A percentile compares a stretch with the other conserved stretches of the same genome.
Conservation (phyloP, 2,797 vertebrate genomes). For the Hippoglossus hippoglossus region DNA sequence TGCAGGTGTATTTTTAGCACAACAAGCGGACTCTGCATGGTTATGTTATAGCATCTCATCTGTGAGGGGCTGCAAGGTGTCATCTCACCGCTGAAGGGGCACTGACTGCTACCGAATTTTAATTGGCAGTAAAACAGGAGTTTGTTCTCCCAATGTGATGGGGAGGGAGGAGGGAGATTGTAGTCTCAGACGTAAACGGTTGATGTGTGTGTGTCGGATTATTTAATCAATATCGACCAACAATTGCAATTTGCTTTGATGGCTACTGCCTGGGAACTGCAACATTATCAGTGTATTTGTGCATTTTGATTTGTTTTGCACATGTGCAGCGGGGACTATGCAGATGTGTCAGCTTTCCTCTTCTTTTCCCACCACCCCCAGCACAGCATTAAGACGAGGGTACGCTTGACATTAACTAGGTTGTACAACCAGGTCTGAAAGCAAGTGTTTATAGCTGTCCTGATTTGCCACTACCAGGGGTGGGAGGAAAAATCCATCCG, state of each 20-base stretch:
- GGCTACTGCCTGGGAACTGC: conserved; percentile 19
- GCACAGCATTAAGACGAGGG: background rate
- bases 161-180: background rate
- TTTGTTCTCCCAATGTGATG: conserved; percentile 41
- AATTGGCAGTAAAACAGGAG: conserved; percentile 65
- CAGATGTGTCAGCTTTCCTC: conserved; percentile 19
- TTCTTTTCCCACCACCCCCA: conserved; percentile 18
- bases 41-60: conserved; percentile 39
- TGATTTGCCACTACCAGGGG: background rate
- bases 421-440: background rate
- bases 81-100: conserved; percentile 51
- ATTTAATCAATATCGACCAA: conserved; percentile 1
- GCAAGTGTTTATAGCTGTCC: background rate
- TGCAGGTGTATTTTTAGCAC: conserved; percentile 71
- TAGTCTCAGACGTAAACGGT: background rate
- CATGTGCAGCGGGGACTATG: conserved; percentile 21
- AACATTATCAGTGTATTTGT: conserved; percentile 19
- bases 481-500: background rate
- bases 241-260: conserved; percentile 28
- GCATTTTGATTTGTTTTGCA: conserved; percentile 9
- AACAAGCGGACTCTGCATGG: conserved; percentile 24
- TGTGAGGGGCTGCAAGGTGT: conserved; percentile 60
- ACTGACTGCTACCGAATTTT: conserved; percentile 58
- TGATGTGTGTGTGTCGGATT: conserved; percentile 6
- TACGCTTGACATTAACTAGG: background rate